These are phyloP conservation scores for Syrmaticus mikado DNA, from an alignment of 2,113 vertebrate species.

Conservation along the genomic window DNA sequence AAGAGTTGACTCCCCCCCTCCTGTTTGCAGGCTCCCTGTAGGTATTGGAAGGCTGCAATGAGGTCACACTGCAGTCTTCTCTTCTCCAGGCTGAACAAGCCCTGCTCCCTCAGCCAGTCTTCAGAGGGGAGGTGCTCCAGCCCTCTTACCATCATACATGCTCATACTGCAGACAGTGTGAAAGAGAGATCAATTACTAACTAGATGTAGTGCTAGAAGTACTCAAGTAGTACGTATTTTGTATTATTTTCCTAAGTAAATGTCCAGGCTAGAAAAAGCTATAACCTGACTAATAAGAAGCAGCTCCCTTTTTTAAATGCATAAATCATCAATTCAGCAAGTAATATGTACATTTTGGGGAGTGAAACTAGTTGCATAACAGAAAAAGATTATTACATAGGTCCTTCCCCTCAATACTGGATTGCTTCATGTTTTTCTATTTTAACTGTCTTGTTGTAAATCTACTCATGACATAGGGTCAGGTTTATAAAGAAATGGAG, in stretches of 20 bases:
- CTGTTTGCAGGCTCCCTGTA: too few relatives aligned
- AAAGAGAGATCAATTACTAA: neutral
- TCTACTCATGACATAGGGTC: neutral
- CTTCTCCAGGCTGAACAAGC: too few relatives aligned
- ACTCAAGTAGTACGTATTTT: rapidly evolving
- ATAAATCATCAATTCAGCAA: neutral
- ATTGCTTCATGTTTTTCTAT: neutral
- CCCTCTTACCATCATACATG: too few relatives aligned
- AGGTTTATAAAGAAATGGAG: neutral
- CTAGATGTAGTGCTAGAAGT: too few relatives aligned
- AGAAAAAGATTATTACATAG: neutral
- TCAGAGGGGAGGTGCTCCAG: too few relatives aligned
- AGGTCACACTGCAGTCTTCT: too few relatives aligned
- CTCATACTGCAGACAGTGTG: neutral
- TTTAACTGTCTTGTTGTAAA: neutral
- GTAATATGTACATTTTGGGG: neutral
- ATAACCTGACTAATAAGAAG: neutral
- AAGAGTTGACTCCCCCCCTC: too few relatives aligned
- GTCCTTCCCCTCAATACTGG: neutral
- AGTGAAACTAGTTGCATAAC: neutral
- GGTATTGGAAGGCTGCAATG: too few relatives aligned
- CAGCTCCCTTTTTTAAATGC: neutral
- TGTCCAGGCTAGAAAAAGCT: neutral
- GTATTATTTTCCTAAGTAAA: neutral
- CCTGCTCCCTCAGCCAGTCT: too few relatives aligned